phyloP scores from a whole-genome alignment of 2,113 vertebrate genomes.

The Piliocolobus tephrosceles region DNA sequence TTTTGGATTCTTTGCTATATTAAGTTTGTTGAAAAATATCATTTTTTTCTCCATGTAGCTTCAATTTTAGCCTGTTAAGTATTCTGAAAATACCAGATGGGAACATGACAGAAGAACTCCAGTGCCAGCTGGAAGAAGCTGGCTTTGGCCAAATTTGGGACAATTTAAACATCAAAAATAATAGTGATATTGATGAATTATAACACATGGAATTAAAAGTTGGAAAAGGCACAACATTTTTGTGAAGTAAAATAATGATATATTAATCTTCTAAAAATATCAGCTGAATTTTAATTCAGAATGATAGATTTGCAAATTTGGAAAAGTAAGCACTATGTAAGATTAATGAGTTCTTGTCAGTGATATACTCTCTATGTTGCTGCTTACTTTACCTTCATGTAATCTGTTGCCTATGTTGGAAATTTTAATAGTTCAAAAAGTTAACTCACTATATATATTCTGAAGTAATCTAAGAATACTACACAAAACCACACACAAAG shows the following conservation, averaged over 20 bases:
- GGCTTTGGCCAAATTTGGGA: conserved; percentile 17
- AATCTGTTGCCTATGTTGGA: background rate
- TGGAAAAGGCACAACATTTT: background rate
- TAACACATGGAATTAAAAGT: conserved; percentile 9
- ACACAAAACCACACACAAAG: background rate
- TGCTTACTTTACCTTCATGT: background rate
- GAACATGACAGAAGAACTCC: conserved; percentile 39
- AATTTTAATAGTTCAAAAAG: background rate
- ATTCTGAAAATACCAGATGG: conserved; percentile 69
- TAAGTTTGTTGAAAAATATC: conserved; percentile 47
- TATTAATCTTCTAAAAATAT: background rate
- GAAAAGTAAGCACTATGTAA: background rate
- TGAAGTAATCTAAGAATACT: background rate
- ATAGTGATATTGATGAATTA: background rate
- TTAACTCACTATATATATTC: background rate
- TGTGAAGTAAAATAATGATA: background rate
- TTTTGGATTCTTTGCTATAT: conserved; percentile 49
- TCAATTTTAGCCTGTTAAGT: conserved; percentile 52
- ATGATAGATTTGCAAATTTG: background rate
- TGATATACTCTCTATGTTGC: background rate
- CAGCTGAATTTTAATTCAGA: background rate
- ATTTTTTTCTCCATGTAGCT: conserved; percentile 33
- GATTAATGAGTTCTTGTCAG: background rate
- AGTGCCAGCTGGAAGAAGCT: conserved; percentile 40
- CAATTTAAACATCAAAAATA: conserved; percentile 46